Evolutionary conservation across 1,140 invertebrate genomes (phyloP), one percentile per base, ranked within the genome.

Genomic region (Phthorimaea operculella): DNA sequence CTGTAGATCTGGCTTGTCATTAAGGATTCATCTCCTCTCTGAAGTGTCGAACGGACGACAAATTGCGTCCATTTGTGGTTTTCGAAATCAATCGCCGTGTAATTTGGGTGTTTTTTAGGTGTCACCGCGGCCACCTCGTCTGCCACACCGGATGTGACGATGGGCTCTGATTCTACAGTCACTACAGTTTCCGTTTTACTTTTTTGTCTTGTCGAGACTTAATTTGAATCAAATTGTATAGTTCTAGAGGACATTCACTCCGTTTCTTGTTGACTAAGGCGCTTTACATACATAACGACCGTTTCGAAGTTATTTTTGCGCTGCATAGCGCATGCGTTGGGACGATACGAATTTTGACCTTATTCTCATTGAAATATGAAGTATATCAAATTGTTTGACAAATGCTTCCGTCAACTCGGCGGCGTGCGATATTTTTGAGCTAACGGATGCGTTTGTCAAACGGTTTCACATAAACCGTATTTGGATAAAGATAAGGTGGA

Each of bases 161-260:
- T 62, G 21, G 49, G 52, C 60, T 42, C 49, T 51, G 52, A 51
- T 61, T 57, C 55, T 49, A 21, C 47, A n/a, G n/a, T n/a, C n/a
- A n/a, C n/a, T n/a, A n/a, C n/a, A 51, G 51, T 62, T 60, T 64
- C 68, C 63, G 59, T 64, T 60, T 59, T 69, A 61, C 56, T 63
- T 74, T 67, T 62, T 64, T 51, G 47, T 39, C 51, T 48, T 33
- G 49, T 58, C 17, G 55, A 59, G 48, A 63, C 68, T 71, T 72
- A 74, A 74, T 76, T 76, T 69, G 71, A 76, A 76, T 72, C 68
- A 71, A 76, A 76, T 76, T 74, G 63, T 65, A n/a, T n/a, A n/a
- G n/a, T n/a, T n/a, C n/a, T n/a, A 55, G 52, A 59, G 68, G 59
- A 64, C 65, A 57, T 72, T 68, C 64, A 68, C 63, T 60, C 55